Percentiles rank a stretch among this genome's conserved stretches.
Conservation (phyloP, 2,113 vertebrate species). For the Chaetorhynchus papuensis region DNA sequence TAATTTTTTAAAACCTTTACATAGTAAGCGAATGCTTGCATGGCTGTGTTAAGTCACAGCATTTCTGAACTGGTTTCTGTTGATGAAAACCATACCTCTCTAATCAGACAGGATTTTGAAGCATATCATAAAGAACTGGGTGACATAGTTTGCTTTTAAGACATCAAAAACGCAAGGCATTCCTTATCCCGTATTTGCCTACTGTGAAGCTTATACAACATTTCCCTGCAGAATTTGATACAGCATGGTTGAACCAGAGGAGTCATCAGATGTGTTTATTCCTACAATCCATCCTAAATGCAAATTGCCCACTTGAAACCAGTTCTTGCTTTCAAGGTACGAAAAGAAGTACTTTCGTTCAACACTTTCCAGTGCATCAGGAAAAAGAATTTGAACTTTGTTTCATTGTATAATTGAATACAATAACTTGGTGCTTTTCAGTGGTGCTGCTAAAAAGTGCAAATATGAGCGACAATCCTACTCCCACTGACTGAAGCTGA, state of each 20-base stretch:
- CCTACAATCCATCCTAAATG: neutral
- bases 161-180: neutral
- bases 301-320: neutral
- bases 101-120: neutral
- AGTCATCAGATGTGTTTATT: neutral
- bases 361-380: neutral
- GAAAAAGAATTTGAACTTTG: neutral
- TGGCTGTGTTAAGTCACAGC: neutral
- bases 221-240: neutral
- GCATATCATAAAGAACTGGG: neutral
- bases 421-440: neutral
- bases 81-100: neutral
- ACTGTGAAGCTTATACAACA: neutral
- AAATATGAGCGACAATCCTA: neutral
- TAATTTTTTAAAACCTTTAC: neutral
- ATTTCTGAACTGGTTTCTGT: neutral
- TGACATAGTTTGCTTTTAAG: neutral
- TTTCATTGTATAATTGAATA: neutral
- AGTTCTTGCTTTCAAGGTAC: neutral
- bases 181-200: neutral
- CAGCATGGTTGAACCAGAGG: neutral
- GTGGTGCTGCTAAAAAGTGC: neutral
- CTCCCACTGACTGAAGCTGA: neutral
- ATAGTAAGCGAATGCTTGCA: neutral
- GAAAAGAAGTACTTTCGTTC: neutral